phyloP scores from a whole-genome alignment of 2,888 invertebrate genomes.

The Ichneumoninae sp. region DNA sequence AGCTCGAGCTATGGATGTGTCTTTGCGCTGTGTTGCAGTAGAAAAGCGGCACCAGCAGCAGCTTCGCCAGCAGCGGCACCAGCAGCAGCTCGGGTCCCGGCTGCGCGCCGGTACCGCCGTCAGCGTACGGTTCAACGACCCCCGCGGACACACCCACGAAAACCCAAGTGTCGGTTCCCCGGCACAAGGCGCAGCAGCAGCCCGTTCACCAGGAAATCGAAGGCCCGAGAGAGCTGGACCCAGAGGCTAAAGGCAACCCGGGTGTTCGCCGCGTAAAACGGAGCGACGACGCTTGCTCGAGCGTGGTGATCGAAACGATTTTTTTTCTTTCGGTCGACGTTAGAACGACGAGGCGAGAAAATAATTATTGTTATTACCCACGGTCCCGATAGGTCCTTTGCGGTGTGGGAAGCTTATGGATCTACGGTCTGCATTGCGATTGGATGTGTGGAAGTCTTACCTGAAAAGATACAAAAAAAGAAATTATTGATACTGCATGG shows the following conservation, averaged over 20 bases:
- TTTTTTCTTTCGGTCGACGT: neutral
- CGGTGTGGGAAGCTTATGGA: neutral
- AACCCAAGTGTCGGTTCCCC: slow-evolving; percentile 55
- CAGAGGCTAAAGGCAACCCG: slow-evolving; percentile 28
- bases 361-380: neutral
- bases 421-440: neutral
- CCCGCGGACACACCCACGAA: slow-evolving; percentile 64
- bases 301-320: slow-evolving; percentile 31
- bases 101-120: slow-evolving; percentile 41
- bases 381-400: neutral
- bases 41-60: slow-evolving; percentile 40
- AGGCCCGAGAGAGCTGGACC: slow-evolving; percentile 53
- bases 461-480: slow-evolving; percentile 3
- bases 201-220: slow-evolving; percentile 58
- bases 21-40: slow-evolving; percentile 24
- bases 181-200: slow-evolving; percentile 36
- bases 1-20: slow-evolving; percentile 17
- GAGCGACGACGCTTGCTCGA: slow-evolving; percentile 32
- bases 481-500: neutral
- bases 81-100: slow-evolving; percentile 12
- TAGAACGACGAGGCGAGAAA: neutral
- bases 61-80: slow-evolving; percentile 1
- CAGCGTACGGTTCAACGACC: slow-evolving; percentile 60
- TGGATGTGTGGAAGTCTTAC: neutral
- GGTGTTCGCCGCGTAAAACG: neutral